Evolutionary conservation across 2,113 vertebrate genomes (phyloP), one percentile per base, ranked within the genome.

Genomic region (Myocastor coypus): DNA sequence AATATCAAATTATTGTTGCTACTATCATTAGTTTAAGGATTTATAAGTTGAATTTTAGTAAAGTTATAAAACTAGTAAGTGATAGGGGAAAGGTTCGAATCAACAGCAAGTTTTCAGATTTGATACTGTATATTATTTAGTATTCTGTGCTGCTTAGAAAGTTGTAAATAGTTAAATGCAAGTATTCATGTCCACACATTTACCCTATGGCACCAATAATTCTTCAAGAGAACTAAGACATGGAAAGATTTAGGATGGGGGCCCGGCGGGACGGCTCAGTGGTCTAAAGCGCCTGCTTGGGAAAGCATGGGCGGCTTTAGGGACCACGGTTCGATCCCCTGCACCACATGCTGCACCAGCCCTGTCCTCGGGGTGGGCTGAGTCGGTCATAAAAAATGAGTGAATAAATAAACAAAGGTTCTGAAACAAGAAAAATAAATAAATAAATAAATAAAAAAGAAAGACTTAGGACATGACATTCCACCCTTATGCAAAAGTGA

Each of bases 221-320:
- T 96, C 90, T 94, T 59, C 30, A 50, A 91, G 59, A 69, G 6
- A 90, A 84, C 34, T 8, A 94, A 57, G 22, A 50, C 13, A 24
- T 6, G 14, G 52, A 82, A n/a, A n/a, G n/a, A n/a, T n/a, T n/a
- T n/a, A n/a, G n/a, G n/a, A n/a, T n/a, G n/a, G n/a, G n/a, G n/a
- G n/a, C n/a, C n/a, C n/a, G n/a, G n/a, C n/a, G n/a, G n/a, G n/a
- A n/a, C n/a, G n/a, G n/a, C n/a, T n/a, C n/a, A n/a, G n/a, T n/a
- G n/a, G n/a, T n/a, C n/a, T n/a, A n/a, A n/a, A n/a, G n/a, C n/a
- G n/a, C n/a, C n/a, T n/a, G n/a, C n/a, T n/a, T n/a, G n/a, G n/a
- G n/a, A n/a, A n/a, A n/a, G n/a, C n/a, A n/a, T n/a, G n/a, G n/a
- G n/a, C n/a, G n/a, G n/a, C n/a, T n/a, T n/a, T n/a, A n/a, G n/a